Evolutionary conservation across 1,140 invertebrate genomes (phyloP), one percentile per base, ranked within the genome.

Genomic region (Eufriesea mexicana): DNA sequence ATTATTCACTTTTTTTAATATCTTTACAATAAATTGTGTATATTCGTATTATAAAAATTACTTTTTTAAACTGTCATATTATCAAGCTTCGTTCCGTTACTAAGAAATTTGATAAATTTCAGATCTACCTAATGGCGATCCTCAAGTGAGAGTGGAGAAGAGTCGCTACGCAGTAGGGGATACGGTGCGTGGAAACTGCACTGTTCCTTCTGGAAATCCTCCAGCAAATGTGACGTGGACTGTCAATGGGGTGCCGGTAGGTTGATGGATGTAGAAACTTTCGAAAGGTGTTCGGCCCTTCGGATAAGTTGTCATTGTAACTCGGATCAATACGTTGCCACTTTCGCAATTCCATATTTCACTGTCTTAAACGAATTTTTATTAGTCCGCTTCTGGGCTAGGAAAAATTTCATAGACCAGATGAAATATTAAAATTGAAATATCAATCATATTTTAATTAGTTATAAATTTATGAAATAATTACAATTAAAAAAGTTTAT

Each of bases 201-300:
- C 96, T 28, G 96, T 96, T 47, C 95, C 96, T 51, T 95, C 96
- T 10, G 96, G 96, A 25, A 96, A 96, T 90, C 97, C 97, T 28
- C 95, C 97, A 5, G 96, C 97, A 25, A 97, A 97, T 93, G 95
- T 98, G 76, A 97, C 96, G 62, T 98, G 97, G 97, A 95, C 96
- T 72, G 95, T 98, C 87, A 98, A 98, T 92, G 96, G 96, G 89
- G 95, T 95, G 92, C 95, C 95, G 95, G 97, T 97, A 95, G 91
- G 94, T 94, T 79, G 80, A 84, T 86, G 54, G 68, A 88, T 84
- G 64, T 51, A 55, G 68, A 84, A 84, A 86, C 51, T 79, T 75
- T 76, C 42, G 25, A 23, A 49, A 16, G 42, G 59, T 28, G 51
- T 42, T n/a, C 28, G 70, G 5, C 54, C 12, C 73, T 73, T 35